Evolutionary conservation across 2,113 vertebrate genomes (phyloP).

Genomic region (Macaca nemestrina): DNA sequence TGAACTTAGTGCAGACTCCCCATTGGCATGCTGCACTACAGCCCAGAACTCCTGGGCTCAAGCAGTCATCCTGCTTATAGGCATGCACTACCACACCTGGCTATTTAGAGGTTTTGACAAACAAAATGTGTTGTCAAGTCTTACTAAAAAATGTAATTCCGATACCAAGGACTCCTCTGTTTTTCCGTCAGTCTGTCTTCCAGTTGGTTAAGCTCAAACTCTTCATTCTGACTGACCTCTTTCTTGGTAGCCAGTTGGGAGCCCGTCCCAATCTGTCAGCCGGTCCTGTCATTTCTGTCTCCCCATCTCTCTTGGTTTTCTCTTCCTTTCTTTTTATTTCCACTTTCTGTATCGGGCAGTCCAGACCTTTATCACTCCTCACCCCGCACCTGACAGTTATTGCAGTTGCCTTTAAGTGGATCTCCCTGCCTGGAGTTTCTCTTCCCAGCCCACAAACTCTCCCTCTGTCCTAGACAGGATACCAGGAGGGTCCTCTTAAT

Average conservation of each 20-base stretch:
- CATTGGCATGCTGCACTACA: background rate
- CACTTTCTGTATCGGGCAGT: background rate
- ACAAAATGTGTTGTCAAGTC: background rate
- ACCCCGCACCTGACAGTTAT: background rate
- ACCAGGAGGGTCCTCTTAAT: background rate
- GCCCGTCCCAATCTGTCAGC: background rate
- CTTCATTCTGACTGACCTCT: background rate
- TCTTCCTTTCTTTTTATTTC: background rate
- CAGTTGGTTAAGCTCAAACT: background rate
- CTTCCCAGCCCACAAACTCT: background rate
- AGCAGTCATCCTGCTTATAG: background rate
- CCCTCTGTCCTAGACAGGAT: background rate
- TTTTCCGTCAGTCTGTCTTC: constrained; percentile 7
- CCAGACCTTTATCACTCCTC: background rate
- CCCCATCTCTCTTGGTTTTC: background rate
- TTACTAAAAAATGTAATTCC: constrained; percentile 1
- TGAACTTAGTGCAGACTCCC: background rate
- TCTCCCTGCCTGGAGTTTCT: background rate
- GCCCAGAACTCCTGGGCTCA: background rate
- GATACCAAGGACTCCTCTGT: background rate
- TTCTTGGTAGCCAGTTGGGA: background rate
- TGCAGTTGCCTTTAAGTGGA: background rate
- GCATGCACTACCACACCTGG: background rate
- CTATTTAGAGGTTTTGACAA: background rate
- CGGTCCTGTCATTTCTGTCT: background rate